Percentiles rank a stretch among this genome's conserved stretches.
Evolutionary conservation across 2,888 invertebrate species (phyloP).

Genomic region (Morpho helenor): DNA sequence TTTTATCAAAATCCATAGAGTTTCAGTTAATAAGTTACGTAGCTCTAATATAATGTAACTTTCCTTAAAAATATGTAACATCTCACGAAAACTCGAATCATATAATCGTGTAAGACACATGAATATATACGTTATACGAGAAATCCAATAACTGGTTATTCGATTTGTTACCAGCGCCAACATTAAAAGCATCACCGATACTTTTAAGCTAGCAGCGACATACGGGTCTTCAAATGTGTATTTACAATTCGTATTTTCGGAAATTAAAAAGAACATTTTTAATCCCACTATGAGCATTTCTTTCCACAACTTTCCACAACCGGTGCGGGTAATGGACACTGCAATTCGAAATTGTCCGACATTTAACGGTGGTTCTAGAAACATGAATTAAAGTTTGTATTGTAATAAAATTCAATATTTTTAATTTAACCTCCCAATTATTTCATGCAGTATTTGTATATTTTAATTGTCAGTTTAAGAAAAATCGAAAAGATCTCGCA

Average conservation of each 20-base stretch:
- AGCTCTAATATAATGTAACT: too few species aligned
- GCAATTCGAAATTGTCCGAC: slow-evolving; percentile 61
- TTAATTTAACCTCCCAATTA: not conserved
- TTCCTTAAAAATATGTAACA: too few species aligned
- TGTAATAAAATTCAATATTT: too few species aligned
- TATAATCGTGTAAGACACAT: too few species aligned
- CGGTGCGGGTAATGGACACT: slow-evolving; percentile 38
- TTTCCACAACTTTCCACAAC: slow-evolving; percentile 7
- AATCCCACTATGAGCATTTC: slow-evolving; percentile 1
- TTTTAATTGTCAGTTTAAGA: too few species aligned
- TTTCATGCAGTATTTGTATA: not conserved
- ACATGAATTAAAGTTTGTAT: slow-evolving; percentile 15
- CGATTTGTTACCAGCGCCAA: too few species aligned
- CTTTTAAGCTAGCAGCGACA: slow-evolving; percentile 70
- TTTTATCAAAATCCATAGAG: too few species aligned
- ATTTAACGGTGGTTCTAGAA: slow-evolving; percentile 58
- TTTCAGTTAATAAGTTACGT: too few species aligned
- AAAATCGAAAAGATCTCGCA: too few species aligned
- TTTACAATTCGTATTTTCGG: slow-evolving; percentile 70
- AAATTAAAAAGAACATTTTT: slow-evolving; percentile 30
- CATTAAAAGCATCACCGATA: slow-evolving; percentile 41
- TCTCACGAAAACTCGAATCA: too few species aligned
- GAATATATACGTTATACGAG: slow-evolving; percentile 56
- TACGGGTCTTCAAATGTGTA: slow-evolving; percentile 63
- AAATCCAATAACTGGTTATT: slow-evolving; percentile 44